phyloP scores from a whole-genome alignment of 1,140 invertebrate species.

The Acromyrmex charruanus region DNA sequence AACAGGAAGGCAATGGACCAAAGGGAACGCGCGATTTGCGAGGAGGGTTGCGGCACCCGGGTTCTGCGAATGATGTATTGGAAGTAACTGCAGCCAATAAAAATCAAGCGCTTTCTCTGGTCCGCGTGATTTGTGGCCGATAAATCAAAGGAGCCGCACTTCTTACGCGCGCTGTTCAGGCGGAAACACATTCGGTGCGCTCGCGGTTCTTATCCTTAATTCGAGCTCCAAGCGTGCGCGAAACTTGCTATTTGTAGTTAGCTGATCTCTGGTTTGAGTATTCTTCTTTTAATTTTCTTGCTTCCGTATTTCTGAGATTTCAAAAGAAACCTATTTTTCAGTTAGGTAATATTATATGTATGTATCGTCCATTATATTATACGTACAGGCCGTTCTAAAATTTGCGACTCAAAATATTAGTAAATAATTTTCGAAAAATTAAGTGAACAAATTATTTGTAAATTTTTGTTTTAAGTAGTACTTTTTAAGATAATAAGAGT shows the following conservation, averaged over 20 bases:
- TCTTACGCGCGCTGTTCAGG: conserved; percentile 66
- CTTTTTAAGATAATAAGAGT: too few relatives aligned
- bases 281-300: background rate
- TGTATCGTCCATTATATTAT: background rate
- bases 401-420: too few relatives aligned
- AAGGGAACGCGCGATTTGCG: conserved; percentile 50
- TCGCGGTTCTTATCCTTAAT: conserved; percentile 31
- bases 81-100: conserved; percentile 77
- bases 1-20: conserved; percentile 64
- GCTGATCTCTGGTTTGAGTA: background rate
- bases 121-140: conserved; percentile 75
- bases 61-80: conserved; percentile 75
- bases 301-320: background rate
- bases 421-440: too few relatives aligned
- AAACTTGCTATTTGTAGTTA: conserved; percentile 5
- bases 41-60: conserved; percentile 18
- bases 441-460: too few relatives aligned
- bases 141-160: conserved; percentile 74
- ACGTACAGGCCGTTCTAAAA: too few relatives aligned
- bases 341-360: background rate
- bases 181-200: conserved; percentile 55
- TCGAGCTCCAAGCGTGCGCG: conserved; percentile 30
- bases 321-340: background rate
- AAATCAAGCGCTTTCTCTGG: conserved; percentile 77
- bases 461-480: too few relatives aligned